Evolutionary conservation across 2,113 vertebrate species (phyloP).

Genomic region (Tricholaema leucomelas): DNA sequence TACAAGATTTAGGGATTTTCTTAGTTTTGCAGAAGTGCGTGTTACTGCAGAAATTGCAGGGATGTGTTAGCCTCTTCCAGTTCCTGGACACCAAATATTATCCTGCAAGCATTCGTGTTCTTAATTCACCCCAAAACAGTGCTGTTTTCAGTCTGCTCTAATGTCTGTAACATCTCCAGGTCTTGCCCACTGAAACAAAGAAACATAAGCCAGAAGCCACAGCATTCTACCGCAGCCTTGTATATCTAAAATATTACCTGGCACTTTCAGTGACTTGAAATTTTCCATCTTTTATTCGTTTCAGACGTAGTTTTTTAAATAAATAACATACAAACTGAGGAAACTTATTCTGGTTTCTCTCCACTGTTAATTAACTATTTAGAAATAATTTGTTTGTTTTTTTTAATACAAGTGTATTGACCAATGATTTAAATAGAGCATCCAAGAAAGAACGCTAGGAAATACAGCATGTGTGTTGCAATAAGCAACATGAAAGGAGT

Average conservation of each 20-base stretch:
- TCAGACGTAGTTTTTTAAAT: background rate
- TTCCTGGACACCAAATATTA: background rate
- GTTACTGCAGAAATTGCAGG: background rate
- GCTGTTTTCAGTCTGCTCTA: background rate
- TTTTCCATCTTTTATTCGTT: background rate
- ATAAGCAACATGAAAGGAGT: background rate
- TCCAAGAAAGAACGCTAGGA: background rate
- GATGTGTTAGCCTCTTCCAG: background rate
- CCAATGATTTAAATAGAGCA: background rate
- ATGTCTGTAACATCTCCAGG: background rate
- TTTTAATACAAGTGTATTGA: background rate
- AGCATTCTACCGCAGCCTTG: background rate
- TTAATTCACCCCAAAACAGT: background rate
- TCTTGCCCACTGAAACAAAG: background rate
- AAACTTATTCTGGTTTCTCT: background rate
- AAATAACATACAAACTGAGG: background rate
- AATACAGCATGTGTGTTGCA: fast-evolving
- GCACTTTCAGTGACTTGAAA: background rate
- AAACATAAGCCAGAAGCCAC: background rate
- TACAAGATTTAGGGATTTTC: background rate
- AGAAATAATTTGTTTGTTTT: background rate
- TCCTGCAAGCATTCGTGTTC: background rate
- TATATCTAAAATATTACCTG: background rate
- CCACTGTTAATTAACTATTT: background rate
- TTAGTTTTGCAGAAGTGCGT: fast-evolving